phyloP scores from a whole-genome alignment of 2,113 vertebrate genomes.

The Labrus mixtus region DNA sequence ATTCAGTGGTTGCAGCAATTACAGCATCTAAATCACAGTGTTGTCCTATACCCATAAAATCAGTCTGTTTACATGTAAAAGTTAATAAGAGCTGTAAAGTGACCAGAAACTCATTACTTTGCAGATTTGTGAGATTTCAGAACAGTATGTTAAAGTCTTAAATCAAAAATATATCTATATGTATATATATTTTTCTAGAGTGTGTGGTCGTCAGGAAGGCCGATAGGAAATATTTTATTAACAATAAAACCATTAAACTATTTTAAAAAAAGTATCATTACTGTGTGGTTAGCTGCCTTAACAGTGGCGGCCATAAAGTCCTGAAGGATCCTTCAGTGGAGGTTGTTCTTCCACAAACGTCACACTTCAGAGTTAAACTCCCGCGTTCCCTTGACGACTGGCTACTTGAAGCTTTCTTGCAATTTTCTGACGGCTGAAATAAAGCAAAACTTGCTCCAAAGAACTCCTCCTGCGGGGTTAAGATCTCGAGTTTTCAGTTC shows the following conservation, averaged over 20 bases:
- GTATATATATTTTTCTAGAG: slow-evolving; percentile 8
- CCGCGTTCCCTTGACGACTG: slow-evolving; percentile 2
- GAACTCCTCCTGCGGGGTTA: background rate
- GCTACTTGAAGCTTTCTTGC: slow-evolving; percentile 1
- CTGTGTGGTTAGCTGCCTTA: slow-evolving; percentile 26
- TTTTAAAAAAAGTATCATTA: slow-evolving; percentile 22
- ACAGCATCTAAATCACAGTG: slow-evolving; percentile 28
- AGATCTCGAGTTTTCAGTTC: background rate
- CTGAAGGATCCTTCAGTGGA: background rate
- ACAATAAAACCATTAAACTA: background rate
- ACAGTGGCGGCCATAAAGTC: background rate
- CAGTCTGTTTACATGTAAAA: background rate
- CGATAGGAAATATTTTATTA: slow-evolving; percentile 15
- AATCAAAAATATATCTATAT: slow-evolving; percentile 8
- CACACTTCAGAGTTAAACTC: background rate
- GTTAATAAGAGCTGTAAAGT: slow-evolving; percentile 15
- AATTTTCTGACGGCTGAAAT: slow-evolving; percentile 3
- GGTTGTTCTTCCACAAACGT: background rate
- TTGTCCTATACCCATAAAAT: slow-evolving; percentile 14
- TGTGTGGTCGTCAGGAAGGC: slow-evolving; percentile 2
- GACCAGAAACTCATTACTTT: slow-evolving; percentile 4
- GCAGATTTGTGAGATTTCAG: slow-evolving; percentile 9
- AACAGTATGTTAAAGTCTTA: slow-evolving; percentile 15
- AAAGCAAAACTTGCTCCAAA: background rate
- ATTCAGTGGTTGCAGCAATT: slow-evolving; percentile 8